Evolutionary conservation across 1,140 invertebrate species (phyloP), one percentile per base, ranked within the genome.

Genomic region (Pogonomyrmex barbatus): DNA sequence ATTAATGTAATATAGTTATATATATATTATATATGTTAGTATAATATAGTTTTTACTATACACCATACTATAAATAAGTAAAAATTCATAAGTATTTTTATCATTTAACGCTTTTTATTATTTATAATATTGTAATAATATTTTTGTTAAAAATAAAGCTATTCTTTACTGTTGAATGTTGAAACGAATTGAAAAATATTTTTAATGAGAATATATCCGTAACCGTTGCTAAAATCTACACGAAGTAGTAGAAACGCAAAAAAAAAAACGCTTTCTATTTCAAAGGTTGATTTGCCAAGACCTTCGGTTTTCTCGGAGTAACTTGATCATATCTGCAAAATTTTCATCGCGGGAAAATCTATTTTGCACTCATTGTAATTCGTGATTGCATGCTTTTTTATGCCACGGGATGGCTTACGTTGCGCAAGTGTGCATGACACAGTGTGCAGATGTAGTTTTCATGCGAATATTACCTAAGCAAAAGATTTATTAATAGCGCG

Each of bases 401-500:
- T 56, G 17, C 6, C 6, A 60, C 30, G 14, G 1, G 42, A 12
- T 47, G 12, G 47, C 54, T 24, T 54, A 42, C 6, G 58, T n/a
- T 33, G 24, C 73, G 42, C 39, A 12, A 75, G 12, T 68, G 33
- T 50, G 36, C 14, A 33, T 70, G 47, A 67, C 60, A 54, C 63
- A 24, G 24, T 24, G 24, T 24, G 76, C n/a, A 47, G 60, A 78
- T 30, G 47, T 45, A 36, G 52, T 50, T 89, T 71, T 63, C 65
- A 39, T 54, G 52, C 42, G 14, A 70, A 24, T 50, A 24, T 89
- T 89, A 88, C 39, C 52, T 85, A 89, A 79, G 58, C 68, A 24
- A 67, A 78, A 56, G 58, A 88, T 88, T 70, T 88, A 89, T 89
- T 89, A 88, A 88, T 85, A 88, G 65, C 4, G 54, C 60, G 65